Evolutionary conservation across 2,113 vertebrate genomes (phyloP).

Genomic region (Peromyscus maniculatus): DNA sequence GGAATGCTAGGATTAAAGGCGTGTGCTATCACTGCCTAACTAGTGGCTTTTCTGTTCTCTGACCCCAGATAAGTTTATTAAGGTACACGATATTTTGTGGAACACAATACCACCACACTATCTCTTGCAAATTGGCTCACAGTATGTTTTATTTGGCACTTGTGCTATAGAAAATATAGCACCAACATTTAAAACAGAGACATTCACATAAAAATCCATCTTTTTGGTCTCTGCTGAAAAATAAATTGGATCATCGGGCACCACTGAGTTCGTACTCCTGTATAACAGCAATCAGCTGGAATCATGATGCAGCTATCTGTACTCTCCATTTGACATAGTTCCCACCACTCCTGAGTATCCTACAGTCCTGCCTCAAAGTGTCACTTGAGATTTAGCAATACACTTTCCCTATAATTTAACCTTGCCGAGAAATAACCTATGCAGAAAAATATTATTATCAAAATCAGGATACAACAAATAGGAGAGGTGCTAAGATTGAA

Average conservation of each 20-base stretch:
- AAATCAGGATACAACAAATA: neutral
- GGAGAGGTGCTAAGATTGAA: neutral
- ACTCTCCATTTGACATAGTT: neutral
- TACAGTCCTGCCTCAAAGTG: neutral
- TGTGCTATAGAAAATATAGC: neutral
- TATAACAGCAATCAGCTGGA: neutral
- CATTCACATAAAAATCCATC: conserved; percentile 58
- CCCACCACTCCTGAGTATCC: neutral
- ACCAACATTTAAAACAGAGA: conserved; percentile 43
- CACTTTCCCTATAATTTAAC: neutral
- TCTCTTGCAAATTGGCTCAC: conserved; percentile 6
- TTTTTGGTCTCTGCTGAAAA: conserved; percentile 42
- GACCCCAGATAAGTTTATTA: too few species aligned
- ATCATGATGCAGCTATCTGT: neutral
- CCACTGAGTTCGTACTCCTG: neutral
- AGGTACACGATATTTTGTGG: too few species aligned
- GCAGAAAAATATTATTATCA: neutral
- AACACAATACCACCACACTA: too few species aligned
- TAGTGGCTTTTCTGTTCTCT: too few species aligned
- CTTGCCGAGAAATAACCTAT: neutral
- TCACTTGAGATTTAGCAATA: neutral
- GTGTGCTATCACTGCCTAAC: too few species aligned
- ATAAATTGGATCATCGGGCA: neutral
- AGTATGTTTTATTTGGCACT: conserved; percentile 51
- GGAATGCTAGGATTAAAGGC: too few species aligned